Base-by-base conservation (phyloP, 2,797 vertebrate genomes). In the Anabacerthia variegaticeps region DNA sequence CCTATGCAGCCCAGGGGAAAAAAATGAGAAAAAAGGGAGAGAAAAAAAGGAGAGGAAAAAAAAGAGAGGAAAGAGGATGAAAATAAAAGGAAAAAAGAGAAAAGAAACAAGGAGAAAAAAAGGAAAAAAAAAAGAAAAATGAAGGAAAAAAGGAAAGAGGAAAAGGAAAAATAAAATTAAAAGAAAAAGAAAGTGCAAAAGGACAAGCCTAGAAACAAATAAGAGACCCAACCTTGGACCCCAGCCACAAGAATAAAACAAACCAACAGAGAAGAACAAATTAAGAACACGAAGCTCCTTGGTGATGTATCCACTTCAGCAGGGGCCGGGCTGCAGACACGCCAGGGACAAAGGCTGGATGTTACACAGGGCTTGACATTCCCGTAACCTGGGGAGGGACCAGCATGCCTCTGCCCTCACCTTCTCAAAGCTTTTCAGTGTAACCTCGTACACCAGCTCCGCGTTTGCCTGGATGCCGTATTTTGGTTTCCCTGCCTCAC, bases 401-500 rank as follows among this genome's bases (percentile, higher is more conserved):
- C 26, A 6, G 43, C 27, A 15, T 13, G 23, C 34, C 73, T 62
- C 84, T 27, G 66, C 78, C 91, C 97, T 98, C 96, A 99, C 99
- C 99, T 99, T 99, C 95, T 99, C 96, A 92, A 99, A 99, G 96
- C 98, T 98, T 97, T 99, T 99, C 69, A 99, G 98, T 13, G 98
- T 99, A 52, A 99, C 98, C 97, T 99, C 98, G 71, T 99, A 99
- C 19, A 98, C 79, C 74, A 99, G 96, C 83, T 99, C 98, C 14
- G 98, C 98, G 88, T 99, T 99, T 56, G 99, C 98, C 96, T 98
- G 98, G 94, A 99, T 98, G 96, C 98, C 98, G 54, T 97, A 99
- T 86, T 98, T 98, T 2, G 98, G 96, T 97, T 98, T 99, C 95
- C 99, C 99, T 69, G 98, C 97, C 88, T 98, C 98, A 74, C 99